phyloP scores from a whole-genome alignment of 2,797 vertebrate species.

The Hyperoplus immaculatus region DNA sequence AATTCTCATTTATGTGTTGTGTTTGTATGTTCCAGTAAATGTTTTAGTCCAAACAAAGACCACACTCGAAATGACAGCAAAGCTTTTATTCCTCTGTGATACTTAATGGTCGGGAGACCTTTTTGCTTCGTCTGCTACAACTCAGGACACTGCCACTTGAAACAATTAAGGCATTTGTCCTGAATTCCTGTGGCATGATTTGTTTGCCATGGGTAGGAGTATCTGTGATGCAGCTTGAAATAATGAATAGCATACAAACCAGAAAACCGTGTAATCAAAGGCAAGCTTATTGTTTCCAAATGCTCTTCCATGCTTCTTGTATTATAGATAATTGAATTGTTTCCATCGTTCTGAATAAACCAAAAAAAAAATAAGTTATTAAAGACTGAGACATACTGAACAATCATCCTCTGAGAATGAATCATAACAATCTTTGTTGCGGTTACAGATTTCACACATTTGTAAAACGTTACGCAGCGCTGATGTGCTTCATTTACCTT shows the following conservation, averaged over 20 bases:
- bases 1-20: neutral
- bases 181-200: conserved; percentile 24
- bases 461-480: conserved; percentile 55
- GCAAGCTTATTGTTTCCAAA: conserved; percentile 40
- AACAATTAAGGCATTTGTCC: conserved; percentile 13
- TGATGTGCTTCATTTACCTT: conserved; percentile 66
- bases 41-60: neutral
- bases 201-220: conserved; percentile 13
- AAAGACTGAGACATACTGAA: conserved; percentile 35
- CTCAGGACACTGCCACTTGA: neutral
- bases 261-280: conserved; percentile 35
- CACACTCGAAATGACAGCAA: neutral
- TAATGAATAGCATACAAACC: conserved; percentile 12
- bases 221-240: conserved; percentile 32
- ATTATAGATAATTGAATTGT: conserved; percentile 38
- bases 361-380: conserved; percentile 35
- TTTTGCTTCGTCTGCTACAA: neutral
- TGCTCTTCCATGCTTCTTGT: conserved; percentile 33
- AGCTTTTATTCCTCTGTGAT: neutral
- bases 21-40: neutral
- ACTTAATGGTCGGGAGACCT: neutral
- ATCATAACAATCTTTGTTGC: conserved; percentile 48
- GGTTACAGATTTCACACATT: conserved; percentile 59
- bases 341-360: conserved; percentile 46
- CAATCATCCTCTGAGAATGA: conserved; percentile 50